phyloP scores from a whole-genome alignment of 2,888 invertebrate species.

The Lapara coniferarum region DNA sequence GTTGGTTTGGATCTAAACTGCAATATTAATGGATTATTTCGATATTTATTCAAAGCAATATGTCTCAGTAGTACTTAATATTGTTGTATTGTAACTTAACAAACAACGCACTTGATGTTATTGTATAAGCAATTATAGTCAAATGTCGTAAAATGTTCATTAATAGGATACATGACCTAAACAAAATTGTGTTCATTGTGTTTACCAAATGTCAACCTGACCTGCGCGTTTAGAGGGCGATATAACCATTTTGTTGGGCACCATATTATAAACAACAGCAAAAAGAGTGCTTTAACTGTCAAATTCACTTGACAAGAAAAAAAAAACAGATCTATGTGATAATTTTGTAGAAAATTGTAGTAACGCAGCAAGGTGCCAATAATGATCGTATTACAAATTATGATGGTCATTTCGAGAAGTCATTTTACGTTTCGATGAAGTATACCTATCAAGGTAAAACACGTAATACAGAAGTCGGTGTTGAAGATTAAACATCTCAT shows the following conservation, averaged over 20 bases:
- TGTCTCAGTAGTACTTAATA: too few relatives aligned
- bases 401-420: background rate
- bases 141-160: background rate
- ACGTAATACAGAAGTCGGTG: background rate
- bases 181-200: background rate
- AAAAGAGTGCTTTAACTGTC: background rate
- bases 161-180: background rate
- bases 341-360: conserved; percentile 1
- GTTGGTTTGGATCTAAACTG: background rate
- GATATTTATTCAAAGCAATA: too few relatives aligned
- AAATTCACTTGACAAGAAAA: background rate
- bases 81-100: too few relatives aligned
- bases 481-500: background rate
- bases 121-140: background rate
- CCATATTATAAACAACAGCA: conserved; percentile 6
- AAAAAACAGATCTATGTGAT: background rate
- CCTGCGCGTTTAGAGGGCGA: conserved; percentile 9
- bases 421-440: background rate
- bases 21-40: too few relatives aligned
- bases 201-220: background rate
- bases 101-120: too few relatives aligned
- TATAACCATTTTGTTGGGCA: conserved; percentile 11
- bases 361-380: conserved; percentile 1
- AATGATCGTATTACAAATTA: conserved; percentile 2
- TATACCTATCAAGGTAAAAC: background rate